Percentiles rank a stretch among this genome's conserved stretches.
Conservation (phyloP, 2,888 invertebrate genomes). For the Leptopterna dolabrata region DNA sequence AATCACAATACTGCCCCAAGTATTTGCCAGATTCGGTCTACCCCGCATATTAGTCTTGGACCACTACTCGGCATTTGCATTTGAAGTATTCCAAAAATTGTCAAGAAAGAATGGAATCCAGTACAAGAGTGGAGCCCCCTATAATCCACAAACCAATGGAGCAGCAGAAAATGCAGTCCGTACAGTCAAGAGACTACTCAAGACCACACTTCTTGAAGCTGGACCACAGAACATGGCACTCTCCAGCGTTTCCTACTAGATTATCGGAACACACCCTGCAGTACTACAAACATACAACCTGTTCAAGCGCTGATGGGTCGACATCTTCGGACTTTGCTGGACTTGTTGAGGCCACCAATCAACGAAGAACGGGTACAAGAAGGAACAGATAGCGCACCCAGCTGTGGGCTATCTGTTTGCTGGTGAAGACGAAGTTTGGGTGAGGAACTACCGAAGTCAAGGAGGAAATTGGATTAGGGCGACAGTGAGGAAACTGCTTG, state of each 20-base stretch:
- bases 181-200: background rate
- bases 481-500: too few species aligned
- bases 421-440: background rate
- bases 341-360: background rate
- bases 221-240: background rate
- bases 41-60: too few species aligned
- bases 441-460: background rate
- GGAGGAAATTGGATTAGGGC: background rate
- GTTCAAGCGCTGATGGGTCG: background rate
- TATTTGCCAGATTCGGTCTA: too few species aligned
- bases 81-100: background rate
- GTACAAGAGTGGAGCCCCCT: background rate
- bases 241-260: too few species aligned
- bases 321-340: background rate
- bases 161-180: constrained; percentile 26
- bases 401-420: background rate
- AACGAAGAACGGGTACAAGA: background rate
- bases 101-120: background rate
- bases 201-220: background rate
- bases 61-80: too few species aligned
- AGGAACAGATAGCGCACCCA: background rate
- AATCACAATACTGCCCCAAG: too few species aligned
- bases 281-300: background rate
- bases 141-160: background rate
- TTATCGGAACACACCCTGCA: background rate